These are phyloP conservation scores for Anthonomus grandis DNA, from an alignment of 1,140 invertebrate species.

Conservation along the genomic window DNA sequence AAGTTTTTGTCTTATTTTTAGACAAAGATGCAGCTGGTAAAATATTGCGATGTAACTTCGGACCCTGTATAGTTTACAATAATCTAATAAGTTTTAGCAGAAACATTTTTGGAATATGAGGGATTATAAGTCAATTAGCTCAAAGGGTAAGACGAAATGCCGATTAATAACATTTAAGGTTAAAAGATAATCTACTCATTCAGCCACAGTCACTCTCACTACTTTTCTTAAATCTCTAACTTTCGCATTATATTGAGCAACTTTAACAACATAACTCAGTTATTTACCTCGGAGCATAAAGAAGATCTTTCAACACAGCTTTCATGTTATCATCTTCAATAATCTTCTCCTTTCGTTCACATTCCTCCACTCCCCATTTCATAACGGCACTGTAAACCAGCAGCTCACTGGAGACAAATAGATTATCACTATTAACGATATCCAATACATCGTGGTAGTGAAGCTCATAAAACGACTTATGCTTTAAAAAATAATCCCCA, in stretches of 20 bases:
- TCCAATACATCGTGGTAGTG: conserved; percentile 39
- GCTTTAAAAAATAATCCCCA: conserved; percentile 40
- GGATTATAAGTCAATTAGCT: no score
- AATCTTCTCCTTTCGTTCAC: conserved; percentile 17
- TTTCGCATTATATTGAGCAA: not conserved
- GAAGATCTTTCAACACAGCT: conserved; percentile 38
- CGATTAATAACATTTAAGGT: no score
- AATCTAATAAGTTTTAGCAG: no score
- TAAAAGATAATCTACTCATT: no score
- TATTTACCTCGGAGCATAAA: conserved; percentile 39
- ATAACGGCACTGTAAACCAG: conserved; percentile 41
- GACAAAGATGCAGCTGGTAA: no score
- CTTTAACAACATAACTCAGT: not conserved
- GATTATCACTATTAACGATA: conserved; percentile 39
- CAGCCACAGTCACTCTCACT: no score
- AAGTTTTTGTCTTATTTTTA: no score
- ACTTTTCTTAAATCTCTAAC: no score
- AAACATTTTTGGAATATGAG: no score
- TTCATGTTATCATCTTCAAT: conserved; percentile 32
- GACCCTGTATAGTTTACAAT: no score
- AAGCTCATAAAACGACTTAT: conserved; percentile 39
- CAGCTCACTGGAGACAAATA: conserved; percentile 39
- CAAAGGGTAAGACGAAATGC: no score
- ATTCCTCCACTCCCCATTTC: conserved; percentile 39
- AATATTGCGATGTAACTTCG: no score